Conservation (phyloP, 2,888 invertebrate species). For the Hipparchia sbordonii region DNA sequence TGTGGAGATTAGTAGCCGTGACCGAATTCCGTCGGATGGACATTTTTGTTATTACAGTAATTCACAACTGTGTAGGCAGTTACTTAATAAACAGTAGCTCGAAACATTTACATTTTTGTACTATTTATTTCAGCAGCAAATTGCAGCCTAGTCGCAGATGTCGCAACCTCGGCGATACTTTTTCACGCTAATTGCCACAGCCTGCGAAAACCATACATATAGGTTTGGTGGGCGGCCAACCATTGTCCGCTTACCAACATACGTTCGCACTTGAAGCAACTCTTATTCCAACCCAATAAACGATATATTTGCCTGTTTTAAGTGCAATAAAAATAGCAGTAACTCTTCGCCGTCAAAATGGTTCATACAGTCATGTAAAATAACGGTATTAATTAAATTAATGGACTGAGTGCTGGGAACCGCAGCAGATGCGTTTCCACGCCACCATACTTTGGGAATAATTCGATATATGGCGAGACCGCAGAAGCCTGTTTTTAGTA, state of each 20-base stretch:
- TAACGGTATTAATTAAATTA: slow-evolving; percentile 53
- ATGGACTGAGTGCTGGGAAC: slow-evolving; percentile 46
- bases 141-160: slow-evolving; percentile 40
- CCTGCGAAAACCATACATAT: slow-evolving; percentile 44
- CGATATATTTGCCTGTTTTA: slow-evolving; percentile 12
- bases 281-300: slow-evolving; percentile 26
- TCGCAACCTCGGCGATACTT: slow-evolving; percentile 45
- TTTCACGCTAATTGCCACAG: slow-evolving; percentile 50
- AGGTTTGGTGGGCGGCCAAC: slow-evolving; percentile 45
- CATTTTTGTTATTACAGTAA: no score
- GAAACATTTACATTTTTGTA: slow-evolving; percentile 17
- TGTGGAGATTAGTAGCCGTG: no score
- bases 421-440: slow-evolving; percentile 40
- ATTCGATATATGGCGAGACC: slow-evolving; percentile 35
- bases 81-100: background rate
- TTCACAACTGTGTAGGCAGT: background rate
- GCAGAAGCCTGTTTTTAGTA: slow-evolving; percentile 27
- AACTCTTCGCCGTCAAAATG: slow-evolving; percentile 36
- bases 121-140: slow-evolving; percentile 23
- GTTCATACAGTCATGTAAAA: slow-evolving; percentile 46
- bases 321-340: slow-evolving; percentile 10
- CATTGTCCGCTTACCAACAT: slow-evolving; percentile 33
- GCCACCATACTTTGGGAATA: slow-evolving; percentile 34
- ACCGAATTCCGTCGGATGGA: no score
- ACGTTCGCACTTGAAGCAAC: slow-evolving; percentile 10